These are phyloP conservation scores for Phainopepla nitens DNA, from an alignment of 2,113 vertebrate species.

Conservation along the genomic window DNA sequence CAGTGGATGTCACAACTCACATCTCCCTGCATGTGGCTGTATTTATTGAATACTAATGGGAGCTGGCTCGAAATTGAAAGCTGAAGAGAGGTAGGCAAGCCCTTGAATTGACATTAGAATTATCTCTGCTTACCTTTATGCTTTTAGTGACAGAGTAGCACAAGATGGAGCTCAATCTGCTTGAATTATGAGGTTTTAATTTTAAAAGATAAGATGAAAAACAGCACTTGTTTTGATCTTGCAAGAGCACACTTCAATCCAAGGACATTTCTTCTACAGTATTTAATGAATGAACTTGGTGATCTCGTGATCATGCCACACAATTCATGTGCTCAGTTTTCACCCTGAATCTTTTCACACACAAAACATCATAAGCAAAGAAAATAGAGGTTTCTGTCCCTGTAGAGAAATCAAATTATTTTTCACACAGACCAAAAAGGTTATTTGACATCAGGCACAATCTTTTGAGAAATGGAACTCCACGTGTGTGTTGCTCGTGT, in stretches of 20 bases:
- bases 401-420: neutral
- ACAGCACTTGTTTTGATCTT: neutral
- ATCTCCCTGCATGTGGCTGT: neutral
- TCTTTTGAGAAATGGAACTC: neutral
- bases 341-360: neutral
- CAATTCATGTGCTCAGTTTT: neutral
- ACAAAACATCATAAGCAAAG: neutral
- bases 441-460: neutral
- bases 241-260: neutral
- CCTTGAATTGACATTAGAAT: neutral
- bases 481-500: neutral
- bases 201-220: neutral
- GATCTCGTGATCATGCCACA: neutral
- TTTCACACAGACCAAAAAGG: neutral
- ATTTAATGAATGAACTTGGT: neutral
- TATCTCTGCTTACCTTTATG: neutral
- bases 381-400: neutral
- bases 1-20: neutral
- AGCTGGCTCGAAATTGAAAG: neutral
- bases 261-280: neutral
- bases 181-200: neutral
- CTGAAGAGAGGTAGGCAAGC: neutral
- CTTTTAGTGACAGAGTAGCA: neutral
- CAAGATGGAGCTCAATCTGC: neutral
- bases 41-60: neutral